Percentiles rank a stretch among this genome's conserved stretches.
These are phyloP conservation scores for Girardia tigrina DNA, from an alignment of 2,888 invertebrate species.

Conservation along the genomic window DNA sequence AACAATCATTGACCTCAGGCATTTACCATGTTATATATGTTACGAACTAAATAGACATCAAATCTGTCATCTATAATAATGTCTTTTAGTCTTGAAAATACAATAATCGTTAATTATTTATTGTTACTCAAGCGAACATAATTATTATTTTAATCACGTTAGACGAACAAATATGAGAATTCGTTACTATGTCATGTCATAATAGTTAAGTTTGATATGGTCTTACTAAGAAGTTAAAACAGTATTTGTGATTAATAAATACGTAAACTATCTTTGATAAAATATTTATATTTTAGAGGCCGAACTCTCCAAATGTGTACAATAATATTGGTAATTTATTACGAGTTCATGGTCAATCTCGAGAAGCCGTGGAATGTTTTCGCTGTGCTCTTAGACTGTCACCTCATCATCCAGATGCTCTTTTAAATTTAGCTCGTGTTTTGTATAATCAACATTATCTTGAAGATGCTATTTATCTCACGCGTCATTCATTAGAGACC, in stretches of 20 bases:
- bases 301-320: slow-evolving; percentile 65
- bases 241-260: neutral
- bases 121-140: too few relatives aligned
- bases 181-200: too few relatives aligned
- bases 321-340: slow-evolving; percentile 82
- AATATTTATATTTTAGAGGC: slow-evolving; percentile 41
- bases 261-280: neutral
- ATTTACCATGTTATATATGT: too few relatives aligned
- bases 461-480: slow-evolving; percentile 75
- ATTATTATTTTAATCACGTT: too few relatives aligned
- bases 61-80: too few relatives aligned
- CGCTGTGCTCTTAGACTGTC: slow-evolving; percentile 66
- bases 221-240: too few relatives aligned
- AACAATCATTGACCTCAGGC: too few relatives aligned
- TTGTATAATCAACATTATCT: slow-evolving; percentile 71
- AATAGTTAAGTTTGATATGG: too few relatives aligned
- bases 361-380: slow-evolving; percentile 75
- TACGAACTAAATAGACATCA: too few relatives aligned
- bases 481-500: slow-evolving; percentile 67
- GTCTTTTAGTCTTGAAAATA: too few relatives aligned
- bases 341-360: slow-evolving; percentile 73
- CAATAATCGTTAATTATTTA: too few relatives aligned
- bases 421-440: slow-evolving; percentile 69
- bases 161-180: too few relatives aligned
- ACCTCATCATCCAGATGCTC: slow-evolving; percentile 71